Evolutionary conservation across 2,888 invertebrate species (phyloP), one percentile per base, ranked within the genome.

Genomic region (Dolichomitus sp.): DNA sequence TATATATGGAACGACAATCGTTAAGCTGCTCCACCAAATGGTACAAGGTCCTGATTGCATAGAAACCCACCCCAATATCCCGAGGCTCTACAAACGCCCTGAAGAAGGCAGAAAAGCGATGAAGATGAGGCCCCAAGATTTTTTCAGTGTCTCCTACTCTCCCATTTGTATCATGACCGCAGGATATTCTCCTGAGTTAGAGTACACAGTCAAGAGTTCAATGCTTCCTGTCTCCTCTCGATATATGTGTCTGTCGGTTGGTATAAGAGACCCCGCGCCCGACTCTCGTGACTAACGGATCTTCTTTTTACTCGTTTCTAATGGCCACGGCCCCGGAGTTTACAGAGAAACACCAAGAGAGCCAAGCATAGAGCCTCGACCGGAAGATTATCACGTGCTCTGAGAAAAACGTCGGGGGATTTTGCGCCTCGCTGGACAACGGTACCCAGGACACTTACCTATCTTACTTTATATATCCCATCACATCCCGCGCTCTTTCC

Each of bases 321-420:
- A 84, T 83, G 84, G 72, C 77, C 69, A 80, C 75, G 76, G 66
- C 63, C 68, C 63, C 59, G 66, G 63, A 69, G 73, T 45, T 81
- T 69, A 70, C 72, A 72, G 50, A 72, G 66, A 80, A 81, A 40
- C 45, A 61, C 45, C 42, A 42, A 48, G 48, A 69, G 4, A 45
- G n/a, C 69, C 63, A 30, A 52, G 27, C 12, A 40, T 50, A 54
- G 33, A 70, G 76, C 76, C 82, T 85, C 79, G 65, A 69, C 84
- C 87, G 87, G 85, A 86, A 86, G 85, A 86, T 87, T 85, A 87
- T 88, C 87, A 79, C 85, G 85, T 85, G 84, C 81, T 84, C 79
- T 72, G 70, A 83, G 84, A 85, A 85, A 85, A 86, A 81, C 79
- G 74, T 17, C 57, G 61, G 61, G 14, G 66, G 57, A 80, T 77